These are phyloP conservation scores for Trichopria drosophilae DNA, from an alignment of 2,888 invertebrate genomes.

Conservation along the genomic window DNA sequence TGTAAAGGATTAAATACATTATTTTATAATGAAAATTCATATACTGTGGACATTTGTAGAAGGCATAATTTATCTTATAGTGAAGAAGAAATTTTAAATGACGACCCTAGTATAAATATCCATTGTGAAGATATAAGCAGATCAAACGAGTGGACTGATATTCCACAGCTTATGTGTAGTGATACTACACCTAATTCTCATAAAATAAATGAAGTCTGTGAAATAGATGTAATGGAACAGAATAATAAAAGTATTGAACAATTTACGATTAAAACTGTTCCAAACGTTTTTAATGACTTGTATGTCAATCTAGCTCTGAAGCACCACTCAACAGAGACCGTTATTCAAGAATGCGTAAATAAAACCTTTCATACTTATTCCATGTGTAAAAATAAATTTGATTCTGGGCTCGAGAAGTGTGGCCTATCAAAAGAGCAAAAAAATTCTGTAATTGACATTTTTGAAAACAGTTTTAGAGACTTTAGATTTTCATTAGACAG, in stretches of 20 bases:
- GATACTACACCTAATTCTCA: background rate
- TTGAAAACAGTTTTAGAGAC: background rate
- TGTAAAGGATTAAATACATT: background rate
- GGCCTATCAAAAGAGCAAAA: background rate
- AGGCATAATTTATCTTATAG: background rate
- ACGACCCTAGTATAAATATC: background rate
- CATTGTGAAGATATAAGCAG: background rate
- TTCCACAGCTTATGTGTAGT: no score
- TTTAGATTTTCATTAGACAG: background rate
- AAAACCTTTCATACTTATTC: background rate
- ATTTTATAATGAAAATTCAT: background rate
- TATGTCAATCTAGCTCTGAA: background rate
- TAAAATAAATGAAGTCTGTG: background rate
- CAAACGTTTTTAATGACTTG: background rate
- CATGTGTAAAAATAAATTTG: background rate
- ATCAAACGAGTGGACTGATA: background rate
- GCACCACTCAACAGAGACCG: background rate
- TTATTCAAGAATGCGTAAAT: background rate
- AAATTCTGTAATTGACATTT: background rate
- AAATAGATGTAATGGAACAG: background rate
- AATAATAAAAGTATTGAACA: no score
- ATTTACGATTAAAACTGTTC: no score
- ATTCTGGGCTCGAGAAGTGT: background rate
- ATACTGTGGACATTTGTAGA: background rate
- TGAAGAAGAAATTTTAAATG: background rate